Percentiles rank a stretch among this genome's conserved stretches.
Evolutionary conservation across 2,888 invertebrate species (phyloP).

Genomic region (Agelastica alni): DNA sequence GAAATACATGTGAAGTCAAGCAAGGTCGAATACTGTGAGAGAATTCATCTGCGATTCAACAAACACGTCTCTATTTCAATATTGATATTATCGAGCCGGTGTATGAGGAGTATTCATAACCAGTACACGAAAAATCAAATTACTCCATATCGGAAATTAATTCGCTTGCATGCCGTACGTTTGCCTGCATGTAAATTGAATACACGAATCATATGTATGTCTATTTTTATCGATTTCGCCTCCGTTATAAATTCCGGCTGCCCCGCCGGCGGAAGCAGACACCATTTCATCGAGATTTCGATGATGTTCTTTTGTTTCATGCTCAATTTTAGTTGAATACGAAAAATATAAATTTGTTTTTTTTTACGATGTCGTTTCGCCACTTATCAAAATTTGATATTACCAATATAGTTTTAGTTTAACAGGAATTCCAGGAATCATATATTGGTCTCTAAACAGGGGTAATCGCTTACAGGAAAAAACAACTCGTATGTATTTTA

Average conservation of each 20-base stretch:
- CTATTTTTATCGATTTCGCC: conserved; percentile 20
- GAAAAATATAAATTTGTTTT: conserved; percentile 9
- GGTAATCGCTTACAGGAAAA: too few relatives aligned
- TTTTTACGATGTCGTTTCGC: too few relatives aligned
- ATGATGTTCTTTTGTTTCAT: conserved; percentile 20
- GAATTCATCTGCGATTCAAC: too few relatives aligned
- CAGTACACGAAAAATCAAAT: conserved; percentile 15
- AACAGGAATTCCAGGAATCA: too few relatives aligned
- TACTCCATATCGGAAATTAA: conserved; percentile 21
- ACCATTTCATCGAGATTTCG: conserved; percentile 17
- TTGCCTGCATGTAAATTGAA: conserved; percentile 18
- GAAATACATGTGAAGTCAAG: too few relatives aligned
- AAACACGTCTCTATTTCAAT: not conserved
- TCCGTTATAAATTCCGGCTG: conserved; percentile 6
- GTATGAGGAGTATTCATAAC: not conserved
- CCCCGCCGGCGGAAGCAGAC: conserved; percentile 17
- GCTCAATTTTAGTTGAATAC: conserved; percentile 15
- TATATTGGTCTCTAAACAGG: too few relatives aligned
- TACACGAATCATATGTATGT: conserved; percentile 17
- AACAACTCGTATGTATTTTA: too few relatives aligned
- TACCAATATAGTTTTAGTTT: too few relatives aligned
- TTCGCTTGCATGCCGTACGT: conserved; percentile 10
- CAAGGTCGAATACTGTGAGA: too few relatives aligned
- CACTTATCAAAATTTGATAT: too few relatives aligned
- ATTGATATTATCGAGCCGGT: not conserved